Conservation (phyloP, 2,888 invertebrate genomes). For the Amiota mariae region DNA sequence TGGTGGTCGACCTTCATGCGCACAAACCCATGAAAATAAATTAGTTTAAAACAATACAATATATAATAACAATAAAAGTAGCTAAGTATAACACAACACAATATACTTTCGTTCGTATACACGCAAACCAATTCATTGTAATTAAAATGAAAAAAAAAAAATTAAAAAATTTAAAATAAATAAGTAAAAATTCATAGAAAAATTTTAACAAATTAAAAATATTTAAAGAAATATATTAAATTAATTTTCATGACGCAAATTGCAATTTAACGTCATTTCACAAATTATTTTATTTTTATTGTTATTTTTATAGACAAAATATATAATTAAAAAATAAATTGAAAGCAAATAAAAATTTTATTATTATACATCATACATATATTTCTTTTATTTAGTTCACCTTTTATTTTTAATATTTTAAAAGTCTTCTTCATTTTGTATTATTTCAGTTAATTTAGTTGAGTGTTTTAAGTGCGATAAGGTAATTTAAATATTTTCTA, state of each 20-base stretch:
- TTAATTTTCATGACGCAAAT: too few relatives aligned
- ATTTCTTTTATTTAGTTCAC: background rate
- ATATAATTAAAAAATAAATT: too few relatives aligned
- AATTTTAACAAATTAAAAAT: background rate
- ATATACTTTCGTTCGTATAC: background rate
- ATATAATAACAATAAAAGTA: conserved; percentile 34
- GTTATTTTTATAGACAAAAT: too few relatives aligned
- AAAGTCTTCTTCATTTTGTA: background rate
- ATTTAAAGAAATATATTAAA: too few relatives aligned
- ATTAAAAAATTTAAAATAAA: background rate
- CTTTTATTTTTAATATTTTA: background rate
- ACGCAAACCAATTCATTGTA: conserved; percentile 44
- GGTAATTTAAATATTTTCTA: background rate
- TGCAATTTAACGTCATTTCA: too few relatives aligned
- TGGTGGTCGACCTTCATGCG: conserved; percentile 23
- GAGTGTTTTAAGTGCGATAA: background rate
- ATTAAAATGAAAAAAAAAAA: conserved; percentile 38
- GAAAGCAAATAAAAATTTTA: too few relatives aligned
- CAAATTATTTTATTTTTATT: too few relatives aligned
- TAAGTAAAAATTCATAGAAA: background rate
- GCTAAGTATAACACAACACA: conserved; percentile 46
- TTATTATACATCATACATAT: too few relatives aligned
- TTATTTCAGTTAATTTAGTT: background rate
- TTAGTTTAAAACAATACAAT: conserved; percentile 17
- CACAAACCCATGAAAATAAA: conserved; percentile 24